phyloP scores from a whole-genome alignment of 53 echinoderm and acorn worm species.

The Paracentrotus lividus region DNA sequence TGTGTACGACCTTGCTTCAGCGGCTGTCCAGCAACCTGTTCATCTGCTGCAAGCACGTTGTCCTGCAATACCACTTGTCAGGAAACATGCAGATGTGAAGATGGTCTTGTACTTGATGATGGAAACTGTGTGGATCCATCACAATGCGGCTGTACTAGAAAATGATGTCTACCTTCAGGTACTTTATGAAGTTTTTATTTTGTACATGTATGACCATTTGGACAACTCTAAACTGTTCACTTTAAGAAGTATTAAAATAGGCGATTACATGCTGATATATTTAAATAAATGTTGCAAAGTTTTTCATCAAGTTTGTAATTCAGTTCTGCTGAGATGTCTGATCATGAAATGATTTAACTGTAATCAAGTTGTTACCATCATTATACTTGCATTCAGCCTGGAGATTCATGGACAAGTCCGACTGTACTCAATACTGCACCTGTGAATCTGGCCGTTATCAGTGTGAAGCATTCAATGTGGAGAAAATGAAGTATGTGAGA shows the following conservation, averaged over 20 bases:
- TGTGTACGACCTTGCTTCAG: constrained; percentile 81
- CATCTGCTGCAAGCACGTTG: background rate
- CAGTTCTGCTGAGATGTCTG: too few relatives aligned
- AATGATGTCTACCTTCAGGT: constrained; percentile 65
- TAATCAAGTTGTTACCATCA: background rate
- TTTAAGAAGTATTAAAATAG: background rate
- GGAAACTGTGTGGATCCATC: constrained; percentile 69
- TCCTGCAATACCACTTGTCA: constrained; percentile 76
- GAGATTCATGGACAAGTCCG: constrained; percentile 70
- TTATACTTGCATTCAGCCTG: constrained; percentile 57
- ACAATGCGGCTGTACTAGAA: constrained; percentile 77
- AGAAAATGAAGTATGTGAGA: constrained; percentile 64
- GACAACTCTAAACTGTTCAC: background rate
- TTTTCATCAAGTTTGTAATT: too few relatives aligned
- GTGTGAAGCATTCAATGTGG: constrained; percentile 32
- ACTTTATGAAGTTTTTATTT: background rate
- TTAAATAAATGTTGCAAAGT: too few relatives aligned
- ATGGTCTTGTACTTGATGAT: constrained; percentile 69
- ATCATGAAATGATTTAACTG: background rate
- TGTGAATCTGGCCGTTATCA: constrained; percentile 38
- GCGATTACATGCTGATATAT: background rate
- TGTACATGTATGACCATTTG: background rate
- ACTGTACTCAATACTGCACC: constrained; percentile 74
- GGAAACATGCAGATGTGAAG: constrained; percentile 71
- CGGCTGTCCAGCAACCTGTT: constrained; percentile 47